A percentile compares a stretch with the other conserved stretches of the same genome.
phyloP scores from a whole-genome alignment of 2,113 vertebrate species.

The Pachycephala philippinensis region DNA sequence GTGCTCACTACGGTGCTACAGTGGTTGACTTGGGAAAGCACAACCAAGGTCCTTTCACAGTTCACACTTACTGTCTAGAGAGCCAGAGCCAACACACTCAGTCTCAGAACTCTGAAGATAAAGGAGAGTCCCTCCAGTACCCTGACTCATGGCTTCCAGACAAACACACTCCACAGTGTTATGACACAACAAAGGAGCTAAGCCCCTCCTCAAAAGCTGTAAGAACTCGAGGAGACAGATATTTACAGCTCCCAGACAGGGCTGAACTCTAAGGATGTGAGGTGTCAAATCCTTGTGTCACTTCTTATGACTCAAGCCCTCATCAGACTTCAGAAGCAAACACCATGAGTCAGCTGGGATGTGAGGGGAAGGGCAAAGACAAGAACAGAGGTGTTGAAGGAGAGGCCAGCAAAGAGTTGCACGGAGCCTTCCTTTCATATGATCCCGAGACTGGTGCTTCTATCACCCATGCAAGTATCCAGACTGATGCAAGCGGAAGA shows the following conservation, averaged over 20 bases:
- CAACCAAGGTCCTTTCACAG: background rate
- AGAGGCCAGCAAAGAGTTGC: background rate
- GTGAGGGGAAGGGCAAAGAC: background rate
- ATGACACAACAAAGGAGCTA: background rate
- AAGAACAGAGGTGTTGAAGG: background rate
- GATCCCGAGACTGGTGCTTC: background rate
- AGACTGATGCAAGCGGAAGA: background rate
- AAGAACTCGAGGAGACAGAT: background rate
- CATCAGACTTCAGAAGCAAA: background rate
- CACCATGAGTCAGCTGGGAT: background rate
- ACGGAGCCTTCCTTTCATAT: background rate
- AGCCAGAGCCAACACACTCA: background rate
- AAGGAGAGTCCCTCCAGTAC: background rate
- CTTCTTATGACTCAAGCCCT: background rate
- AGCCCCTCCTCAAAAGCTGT: background rate
- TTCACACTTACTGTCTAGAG: background rate
- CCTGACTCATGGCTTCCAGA: background rate
- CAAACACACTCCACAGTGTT: fast-evolving
- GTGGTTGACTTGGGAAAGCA: background rate
- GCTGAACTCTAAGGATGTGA: background rate
- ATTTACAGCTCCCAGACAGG: background rate
- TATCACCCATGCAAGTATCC: background rate
- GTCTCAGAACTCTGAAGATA: background rate
- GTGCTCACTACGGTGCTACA: fast-evolving
- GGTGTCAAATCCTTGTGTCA: background rate